Evolutionary conservation across 2,113 vertebrate species (phyloP).

Genomic region (Vulpes vulpes): DNA sequence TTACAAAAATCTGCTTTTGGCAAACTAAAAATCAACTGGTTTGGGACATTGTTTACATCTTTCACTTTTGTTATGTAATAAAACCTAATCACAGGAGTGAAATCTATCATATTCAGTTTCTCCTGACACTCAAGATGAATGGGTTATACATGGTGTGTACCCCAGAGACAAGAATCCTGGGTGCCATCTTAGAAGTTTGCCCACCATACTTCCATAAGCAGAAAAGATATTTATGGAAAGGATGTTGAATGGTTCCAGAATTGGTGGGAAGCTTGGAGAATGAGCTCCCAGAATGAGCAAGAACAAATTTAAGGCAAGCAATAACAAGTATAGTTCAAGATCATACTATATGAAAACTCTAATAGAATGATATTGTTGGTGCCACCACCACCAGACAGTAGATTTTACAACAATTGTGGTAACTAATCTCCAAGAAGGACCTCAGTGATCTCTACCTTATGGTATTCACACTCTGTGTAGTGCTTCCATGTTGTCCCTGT

Average conservation of each 20-base stretch:
- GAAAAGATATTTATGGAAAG: constrained; percentile 26
- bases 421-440: background rate
- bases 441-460: background rate
- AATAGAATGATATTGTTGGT: background rate
- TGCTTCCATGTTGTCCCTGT: background rate
- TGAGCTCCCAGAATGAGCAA: background rate
- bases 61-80: background rate
- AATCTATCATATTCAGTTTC: background rate
- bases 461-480: background rate
- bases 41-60: constrained; percentile 10
- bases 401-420: background rate
- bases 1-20: background rate
- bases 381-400: background rate
- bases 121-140: background rate
- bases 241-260: constrained; percentile 7
- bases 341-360: background rate
- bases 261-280: constrained; percentile 1
- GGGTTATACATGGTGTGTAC: background rate
- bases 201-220: background rate
- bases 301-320: background rate
- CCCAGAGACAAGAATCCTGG: background rate
- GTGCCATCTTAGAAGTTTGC: background rate
- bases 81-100: background rate
- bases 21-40: background rate
- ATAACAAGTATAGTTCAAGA: background rate